These are phyloP conservation scores for Horisme vitalbata DNA, from an alignment of 2,888 invertebrate species.

Conservation along the genomic window DNA sequence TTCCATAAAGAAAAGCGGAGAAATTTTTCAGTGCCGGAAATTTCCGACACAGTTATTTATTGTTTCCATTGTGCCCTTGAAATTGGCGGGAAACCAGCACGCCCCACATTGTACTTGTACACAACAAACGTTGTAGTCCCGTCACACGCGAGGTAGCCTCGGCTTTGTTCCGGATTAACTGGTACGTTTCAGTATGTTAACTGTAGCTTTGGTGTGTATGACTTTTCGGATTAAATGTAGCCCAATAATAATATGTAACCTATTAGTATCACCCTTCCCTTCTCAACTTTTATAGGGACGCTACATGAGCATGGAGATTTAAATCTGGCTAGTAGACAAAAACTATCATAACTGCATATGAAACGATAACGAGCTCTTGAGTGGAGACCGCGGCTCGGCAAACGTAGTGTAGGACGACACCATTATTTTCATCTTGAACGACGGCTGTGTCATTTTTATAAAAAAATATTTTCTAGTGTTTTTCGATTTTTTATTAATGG, in stretches of 20 bases:
- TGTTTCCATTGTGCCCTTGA: slow-evolving; percentile 49
- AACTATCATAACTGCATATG: too few relatives aligned
- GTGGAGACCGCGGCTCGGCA: too few relatives aligned
- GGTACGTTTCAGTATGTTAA: slow-evolving; percentile 40
- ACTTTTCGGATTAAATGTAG: slow-evolving; percentile 28
- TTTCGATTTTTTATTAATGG: too few relatives aligned
- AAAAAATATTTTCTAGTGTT: too few relatives aligned
- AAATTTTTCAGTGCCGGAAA: slow-evolving; percentile 42
- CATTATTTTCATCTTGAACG: too few relatives aligned
- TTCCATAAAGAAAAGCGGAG: slow-evolving; percentile 31
- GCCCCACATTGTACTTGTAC: slow-evolving; percentile 44
- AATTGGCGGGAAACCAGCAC: slow-evolving; percentile 36
- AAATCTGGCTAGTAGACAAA: too few relatives aligned
- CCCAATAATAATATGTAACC: not conserved
- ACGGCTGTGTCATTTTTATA: too few relatives aligned
- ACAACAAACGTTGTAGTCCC: slow-evolving; percentile 32
- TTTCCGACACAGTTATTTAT: slow-evolving; percentile 49
- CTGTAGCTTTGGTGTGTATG: slow-evolving; percentile 23
- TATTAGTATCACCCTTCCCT: too few relatives aligned
- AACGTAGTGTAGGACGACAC: too few relatives aligned
- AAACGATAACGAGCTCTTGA: too few relatives aligned
- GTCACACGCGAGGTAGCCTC: slow-evolving; percentile 49
- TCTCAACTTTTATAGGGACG: too few relatives aligned
- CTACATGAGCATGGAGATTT: too few relatives aligned
- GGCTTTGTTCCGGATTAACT: slow-evolving; percentile 47